A percentile compares a stretch with the other conserved stretches of the same genome.
phyloP scores from a whole-genome alignment of 2,888 invertebrate genomes.

The Ditula angustiorana region DNA sequence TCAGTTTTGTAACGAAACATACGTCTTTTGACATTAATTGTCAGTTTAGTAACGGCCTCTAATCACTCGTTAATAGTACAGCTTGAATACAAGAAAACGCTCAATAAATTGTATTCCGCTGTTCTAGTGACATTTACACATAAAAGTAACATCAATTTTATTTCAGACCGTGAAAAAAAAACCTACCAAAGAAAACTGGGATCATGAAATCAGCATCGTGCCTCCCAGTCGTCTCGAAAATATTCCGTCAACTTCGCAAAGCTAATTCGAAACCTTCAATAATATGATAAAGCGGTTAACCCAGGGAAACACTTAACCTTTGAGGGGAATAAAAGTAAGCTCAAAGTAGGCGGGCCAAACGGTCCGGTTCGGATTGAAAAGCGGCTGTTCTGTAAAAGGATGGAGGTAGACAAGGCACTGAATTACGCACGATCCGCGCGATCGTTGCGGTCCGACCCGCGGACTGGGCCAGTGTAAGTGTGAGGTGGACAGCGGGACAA shows the following conservation, averaged over 20 bases:
- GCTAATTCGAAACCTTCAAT: slow-evolving; percentile 13
- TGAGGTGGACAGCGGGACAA: background rate
- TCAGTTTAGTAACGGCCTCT: too few species aligned
- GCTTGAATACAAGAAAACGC: too few species aligned
- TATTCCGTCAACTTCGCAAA: background rate
- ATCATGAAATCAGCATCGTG: too few species aligned
- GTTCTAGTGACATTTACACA: too few species aligned
- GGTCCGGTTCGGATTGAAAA: slow-evolving; percentile 70
- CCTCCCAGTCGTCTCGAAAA: background rate
- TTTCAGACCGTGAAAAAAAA: background rate
- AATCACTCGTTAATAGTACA: too few species aligned
- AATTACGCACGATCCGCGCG: slow-evolving; percentile 54
- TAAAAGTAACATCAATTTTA: background rate
- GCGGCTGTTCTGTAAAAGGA: slow-evolving; percentile 54
- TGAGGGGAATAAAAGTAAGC: slow-evolving; percentile 54
- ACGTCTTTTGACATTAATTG: too few species aligned
- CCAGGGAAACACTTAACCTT: slow-evolving; percentile 41
- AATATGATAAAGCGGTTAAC: slow-evolving; percentile 30
- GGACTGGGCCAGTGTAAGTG: background rate
- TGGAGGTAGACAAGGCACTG: slow-evolving; percentile 53
- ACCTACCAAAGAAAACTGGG: background rate
- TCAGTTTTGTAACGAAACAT: too few species aligned
- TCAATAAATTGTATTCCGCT: too few species aligned
- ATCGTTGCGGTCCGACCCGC: slow-evolving; percentile 48
- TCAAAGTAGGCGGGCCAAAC: slow-evolving; percentile 59